These are phyloP conservation scores for Psettodes erumei DNA, from an alignment of 2,113 vertebrate genomes.

Conservation along the genomic window DNA sequence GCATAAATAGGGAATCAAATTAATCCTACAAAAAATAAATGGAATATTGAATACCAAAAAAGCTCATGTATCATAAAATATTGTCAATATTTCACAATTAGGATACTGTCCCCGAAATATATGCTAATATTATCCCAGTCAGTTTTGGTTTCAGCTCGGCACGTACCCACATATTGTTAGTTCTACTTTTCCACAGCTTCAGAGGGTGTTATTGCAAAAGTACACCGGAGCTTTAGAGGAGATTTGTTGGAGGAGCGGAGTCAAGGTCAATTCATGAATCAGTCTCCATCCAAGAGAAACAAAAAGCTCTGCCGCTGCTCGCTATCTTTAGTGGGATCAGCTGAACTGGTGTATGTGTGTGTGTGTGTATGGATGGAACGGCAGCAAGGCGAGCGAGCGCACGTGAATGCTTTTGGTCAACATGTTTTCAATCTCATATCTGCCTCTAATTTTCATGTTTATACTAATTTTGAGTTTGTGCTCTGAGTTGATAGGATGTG, in stretches of 20 bases:
- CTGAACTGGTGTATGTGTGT: conserved; percentile 29
- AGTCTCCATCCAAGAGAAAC: conserved; percentile 72
- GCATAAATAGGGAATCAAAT: not conserved
- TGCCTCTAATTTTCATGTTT: not conserved
- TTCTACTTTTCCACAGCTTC: conserved; percentile 31
- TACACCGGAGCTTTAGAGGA: conserved; percentile 24
- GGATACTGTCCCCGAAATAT: not conserved
- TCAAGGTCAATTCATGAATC: conserved; percentile 78
- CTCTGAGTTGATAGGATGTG: conserved; percentile 10
- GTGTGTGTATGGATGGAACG: conserved; percentile 17
- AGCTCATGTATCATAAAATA: not conserved
- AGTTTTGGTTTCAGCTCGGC: conserved; percentile 15
- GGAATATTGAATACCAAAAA: not conserved
- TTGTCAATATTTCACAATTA: not conserved
- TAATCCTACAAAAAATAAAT: not conserved
- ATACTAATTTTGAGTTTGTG: not conserved
- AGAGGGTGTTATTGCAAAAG: conserved; percentile 15
- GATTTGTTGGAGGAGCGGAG: conserved; percentile 57
- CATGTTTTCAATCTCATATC: conserved; percentile 10
- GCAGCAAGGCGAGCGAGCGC: conserved; percentile 1
- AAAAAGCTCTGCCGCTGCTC: conserved; percentile 53
- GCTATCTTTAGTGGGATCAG: conserved; percentile 70
- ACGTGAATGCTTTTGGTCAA: conserved; percentile 10
- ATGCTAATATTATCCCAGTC: not conserved
- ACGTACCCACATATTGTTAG: conserved; percentile 23